A percentile compares a stretch with the other conserved stretches of the same genome.
phyloP scores from a whole-genome alignment of 2,113 vertebrate species.

The Gallinago jamesoni region DNA sequence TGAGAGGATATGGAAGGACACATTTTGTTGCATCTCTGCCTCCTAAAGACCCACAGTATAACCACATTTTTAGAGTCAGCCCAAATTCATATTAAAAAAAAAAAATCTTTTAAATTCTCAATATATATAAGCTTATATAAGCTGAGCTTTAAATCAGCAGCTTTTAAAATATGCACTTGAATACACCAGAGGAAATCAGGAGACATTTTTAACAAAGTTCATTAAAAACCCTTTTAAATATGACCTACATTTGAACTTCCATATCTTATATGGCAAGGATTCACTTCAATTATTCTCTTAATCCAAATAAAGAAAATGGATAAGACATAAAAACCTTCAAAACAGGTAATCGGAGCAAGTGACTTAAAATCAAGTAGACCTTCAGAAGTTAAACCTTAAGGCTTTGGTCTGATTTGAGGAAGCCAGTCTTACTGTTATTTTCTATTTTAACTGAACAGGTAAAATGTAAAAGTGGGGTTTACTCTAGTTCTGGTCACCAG shows the following conservation, averaged over 20 bases:
- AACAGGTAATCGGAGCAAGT: slow-evolving; percentile 1
- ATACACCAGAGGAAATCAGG: slow-evolving; percentile 45
- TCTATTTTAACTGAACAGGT: neutral
- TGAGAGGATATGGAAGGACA: neutral
- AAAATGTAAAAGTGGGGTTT: neutral
- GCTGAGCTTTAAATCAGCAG: slow-evolving; percentile 13
- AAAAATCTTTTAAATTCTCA: neutral
- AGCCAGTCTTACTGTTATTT: neutral
- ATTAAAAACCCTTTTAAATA: slow-evolving; percentile 48
- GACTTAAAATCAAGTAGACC: neutral
- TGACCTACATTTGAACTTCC: slow-evolving; percentile 42
- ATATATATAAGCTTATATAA: neutral
- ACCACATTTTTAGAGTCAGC: neutral
- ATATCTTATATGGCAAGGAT: slow-evolving; percentile 18
- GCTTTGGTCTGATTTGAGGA: neutral
- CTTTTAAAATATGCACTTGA: slow-evolving; percentile 38
- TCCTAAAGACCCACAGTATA: neutral
- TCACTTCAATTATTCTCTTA: slow-evolving; percentile 59
- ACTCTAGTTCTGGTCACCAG: neutral
- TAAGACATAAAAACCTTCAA: slow-evolving; percentile 29
- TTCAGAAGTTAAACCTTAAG: neutral
- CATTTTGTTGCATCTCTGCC: neutral
- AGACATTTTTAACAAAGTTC: slow-evolving; percentile 44
- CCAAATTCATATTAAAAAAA: neutral
- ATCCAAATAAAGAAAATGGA: slow-evolving; percentile 33